Evolutionary conservation across 2,888 invertebrate genomes (phyloP).

Genomic region (Lucinisca nassula): DNA sequence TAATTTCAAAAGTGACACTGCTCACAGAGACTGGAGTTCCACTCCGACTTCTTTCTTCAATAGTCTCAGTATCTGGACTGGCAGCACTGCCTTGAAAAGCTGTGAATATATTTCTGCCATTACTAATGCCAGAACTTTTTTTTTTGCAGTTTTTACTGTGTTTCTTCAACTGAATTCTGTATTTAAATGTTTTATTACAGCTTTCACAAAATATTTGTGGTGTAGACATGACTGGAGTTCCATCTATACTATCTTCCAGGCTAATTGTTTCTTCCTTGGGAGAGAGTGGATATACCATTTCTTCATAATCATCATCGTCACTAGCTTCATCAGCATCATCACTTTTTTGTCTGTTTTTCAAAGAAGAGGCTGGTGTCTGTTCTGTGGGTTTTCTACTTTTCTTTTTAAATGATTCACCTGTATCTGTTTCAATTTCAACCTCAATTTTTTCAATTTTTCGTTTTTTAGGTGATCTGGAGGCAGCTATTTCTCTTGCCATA

Average conservation of each 20-base stretch:
- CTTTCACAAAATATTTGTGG: not conserved
- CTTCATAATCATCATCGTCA: not conserved
- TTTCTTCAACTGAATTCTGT: not conserved
- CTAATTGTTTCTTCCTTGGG: not conserved
- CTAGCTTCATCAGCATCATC: constrained; percentile 1
- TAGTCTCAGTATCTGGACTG: not conserved
- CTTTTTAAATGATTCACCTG: not conserved
- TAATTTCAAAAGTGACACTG: not conserved
- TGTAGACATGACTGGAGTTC: not conserved
- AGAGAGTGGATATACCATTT: too few species aligned
- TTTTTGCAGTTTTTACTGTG: not conserved
- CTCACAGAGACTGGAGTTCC: not conserved
- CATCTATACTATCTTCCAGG: not conserved
- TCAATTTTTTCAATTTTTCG: not conserved
- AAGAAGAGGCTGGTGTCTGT: not conserved
- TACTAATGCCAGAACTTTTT: not conserved
- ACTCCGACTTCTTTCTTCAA: not conserved
- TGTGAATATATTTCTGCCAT: not conserved
- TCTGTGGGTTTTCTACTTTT: not conserved
- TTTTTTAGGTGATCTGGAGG: not conserved
- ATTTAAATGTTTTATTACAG: not conserved
- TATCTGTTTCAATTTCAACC: constrained; percentile 18
- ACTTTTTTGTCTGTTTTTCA: not conserved
- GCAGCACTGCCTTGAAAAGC: not conserved
- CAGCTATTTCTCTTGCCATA: constrained; percentile 26